A percentile compares a stretch with the other conserved stretches of the same genome.
Evolutionary conservation across 1,140 invertebrate species (phyloP).

Genomic region (Pristionchus pacificus): DNA sequence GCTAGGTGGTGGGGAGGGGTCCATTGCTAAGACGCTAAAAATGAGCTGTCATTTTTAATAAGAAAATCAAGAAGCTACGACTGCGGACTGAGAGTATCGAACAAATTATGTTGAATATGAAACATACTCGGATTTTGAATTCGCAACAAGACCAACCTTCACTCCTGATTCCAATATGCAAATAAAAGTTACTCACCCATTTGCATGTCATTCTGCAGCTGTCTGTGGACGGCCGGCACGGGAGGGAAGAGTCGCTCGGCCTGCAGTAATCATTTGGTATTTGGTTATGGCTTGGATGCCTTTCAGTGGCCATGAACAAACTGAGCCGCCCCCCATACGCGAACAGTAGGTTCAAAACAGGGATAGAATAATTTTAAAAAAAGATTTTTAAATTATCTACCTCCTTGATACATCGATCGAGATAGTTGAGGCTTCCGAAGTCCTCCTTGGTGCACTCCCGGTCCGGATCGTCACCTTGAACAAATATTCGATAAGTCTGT

Average conservation of each 20-base stretch:
- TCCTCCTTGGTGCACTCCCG: constrained; percentile 73
- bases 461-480: constrained; percentile 73
- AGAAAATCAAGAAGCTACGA: constrained; percentile 68
- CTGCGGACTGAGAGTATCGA: constrained; percentile 59
- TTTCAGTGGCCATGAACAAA: no score
- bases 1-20: no score
- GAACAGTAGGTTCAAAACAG: no score
- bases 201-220: constrained; percentile 69
- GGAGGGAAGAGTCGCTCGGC: constrained; percentile 66
- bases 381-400: no score
- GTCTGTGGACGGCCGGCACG: constrained; percentile 71
- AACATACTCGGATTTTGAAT: constrained; percentile 51
- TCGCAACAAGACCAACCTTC: constrained; percentile 23
- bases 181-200: constrained; percentile 27
- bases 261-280: no score
- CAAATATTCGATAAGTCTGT: no score
- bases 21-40: no score
- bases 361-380: no score
- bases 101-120: constrained; percentile 50
- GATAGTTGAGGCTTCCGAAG: constrained; percentile 75
- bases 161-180: no score
- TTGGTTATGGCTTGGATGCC: no score
- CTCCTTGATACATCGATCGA: constrained; percentile 76
- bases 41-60: no score
- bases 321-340: no score